Evolutionary conservation across 2,113 vertebrate genomes (phyloP).

Genomic region (Galemys pyrenaicus): DNA sequence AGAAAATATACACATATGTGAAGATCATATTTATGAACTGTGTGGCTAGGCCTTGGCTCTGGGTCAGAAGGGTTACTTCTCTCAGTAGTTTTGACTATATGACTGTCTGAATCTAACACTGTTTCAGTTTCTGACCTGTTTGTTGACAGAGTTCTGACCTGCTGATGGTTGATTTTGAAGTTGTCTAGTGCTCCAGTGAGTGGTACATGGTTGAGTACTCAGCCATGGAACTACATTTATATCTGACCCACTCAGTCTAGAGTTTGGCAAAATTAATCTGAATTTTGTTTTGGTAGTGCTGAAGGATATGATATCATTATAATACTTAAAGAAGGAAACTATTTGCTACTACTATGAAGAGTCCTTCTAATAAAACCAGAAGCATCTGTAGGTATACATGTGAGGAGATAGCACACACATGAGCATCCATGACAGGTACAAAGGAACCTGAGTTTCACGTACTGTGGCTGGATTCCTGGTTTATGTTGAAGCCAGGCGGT

Average conservation of each 20-base stretch:
- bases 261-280: conserved; percentile 70
- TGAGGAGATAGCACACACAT: background rate
- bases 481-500: background rate
- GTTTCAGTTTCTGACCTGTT: background rate
- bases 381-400: background rate
- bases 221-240: conserved; percentile 2
- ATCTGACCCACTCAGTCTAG: conserved; percentile 57
- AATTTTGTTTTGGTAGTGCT: conserved; percentile 51
- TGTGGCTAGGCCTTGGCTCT: background rate
- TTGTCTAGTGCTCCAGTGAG: conserved; percentile 54
- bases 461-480: background rate
- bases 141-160: conserved; percentile 18
- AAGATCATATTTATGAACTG: background rate
- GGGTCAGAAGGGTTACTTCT: background rate
- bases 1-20: background rate
- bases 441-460: background rate
- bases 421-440: background rate
- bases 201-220: conserved; percentile 60
- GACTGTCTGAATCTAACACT: background rate
- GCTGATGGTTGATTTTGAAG: background rate
- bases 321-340: conserved; percentile 49
- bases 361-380: conserved; percentile 46
- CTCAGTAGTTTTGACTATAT: background rate
- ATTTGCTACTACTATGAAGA: conserved; percentile 52
- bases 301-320: conserved; percentile 5